Percentiles rank a stretch among this genome's conserved stretches.
Conservation (phyloP, 2,888 invertebrate genomes). For the Matsumyia berberina region DNA sequence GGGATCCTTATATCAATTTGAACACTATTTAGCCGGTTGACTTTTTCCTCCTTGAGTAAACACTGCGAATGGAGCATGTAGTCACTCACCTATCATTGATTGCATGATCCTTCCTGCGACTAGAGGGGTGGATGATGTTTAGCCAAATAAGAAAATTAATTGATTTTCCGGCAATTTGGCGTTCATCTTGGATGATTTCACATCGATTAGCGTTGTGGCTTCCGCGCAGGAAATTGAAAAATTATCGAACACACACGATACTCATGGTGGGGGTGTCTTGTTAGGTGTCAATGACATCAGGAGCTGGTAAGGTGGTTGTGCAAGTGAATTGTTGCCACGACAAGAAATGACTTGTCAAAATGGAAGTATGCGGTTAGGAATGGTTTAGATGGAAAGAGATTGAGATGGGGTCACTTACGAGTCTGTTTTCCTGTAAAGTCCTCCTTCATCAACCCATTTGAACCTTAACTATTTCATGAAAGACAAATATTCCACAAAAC, state of each 20-base stretch:
- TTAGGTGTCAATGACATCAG: slow-evolving; percentile 2
- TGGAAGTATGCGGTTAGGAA: too few relatives aligned
- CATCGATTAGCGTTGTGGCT: slow-evolving; percentile 69
- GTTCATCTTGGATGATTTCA: slow-evolving; percentile 55
- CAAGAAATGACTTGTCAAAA: too few relatives aligned
- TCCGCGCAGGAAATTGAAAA: slow-evolving; percentile 32
- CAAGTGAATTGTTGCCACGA: too few relatives aligned
- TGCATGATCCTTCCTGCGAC: not conserved
- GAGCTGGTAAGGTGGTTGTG: not conserved
- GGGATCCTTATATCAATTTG: not conserved
- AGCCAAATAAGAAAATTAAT: slow-evolving; percentile 59
- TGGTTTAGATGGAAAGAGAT: too few relatives aligned
- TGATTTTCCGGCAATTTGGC: slow-evolving; percentile 67
- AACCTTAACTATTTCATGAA: too few relatives aligned
- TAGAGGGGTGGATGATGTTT: not conserved
- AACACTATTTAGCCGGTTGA: not conserved
- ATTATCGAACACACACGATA: not conserved
- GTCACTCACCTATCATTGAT: slow-evolving; percentile 29
- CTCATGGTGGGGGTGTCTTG: not conserved
- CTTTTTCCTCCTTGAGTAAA: not conserved
- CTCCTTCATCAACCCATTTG: too few relatives aligned
- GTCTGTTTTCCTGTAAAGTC: too few relatives aligned
- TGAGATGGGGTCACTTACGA: too few relatives aligned
- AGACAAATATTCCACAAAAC: too few relatives aligned
- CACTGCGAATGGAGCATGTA: not conserved